Conservation (phyloP, 2,113 vertebrate species). For the Crotalus tigris region DNA sequence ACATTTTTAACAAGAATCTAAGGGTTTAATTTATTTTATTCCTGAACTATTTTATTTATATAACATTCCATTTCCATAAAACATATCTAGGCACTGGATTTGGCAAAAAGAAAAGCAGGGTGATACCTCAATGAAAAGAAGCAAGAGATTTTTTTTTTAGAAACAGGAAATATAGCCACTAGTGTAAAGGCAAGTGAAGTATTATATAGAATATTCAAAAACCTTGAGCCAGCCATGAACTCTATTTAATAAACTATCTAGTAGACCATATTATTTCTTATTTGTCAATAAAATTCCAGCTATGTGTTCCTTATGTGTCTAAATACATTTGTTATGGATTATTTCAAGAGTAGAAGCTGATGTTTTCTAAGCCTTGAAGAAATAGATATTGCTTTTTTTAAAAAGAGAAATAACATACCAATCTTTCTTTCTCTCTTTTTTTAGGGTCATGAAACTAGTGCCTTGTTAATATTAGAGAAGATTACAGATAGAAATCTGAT, state of each 20-base stretch:
- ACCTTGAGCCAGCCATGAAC: neutral
- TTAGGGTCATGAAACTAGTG: conserved; percentile 99
- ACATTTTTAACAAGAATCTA: neutral
- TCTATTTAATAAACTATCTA: neutral
- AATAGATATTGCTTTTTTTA: neutral
- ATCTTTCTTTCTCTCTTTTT: conserved; percentile 28
- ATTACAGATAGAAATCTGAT: conserved; percentile 97
- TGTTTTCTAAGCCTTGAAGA: neutral
- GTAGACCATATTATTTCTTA: neutral
- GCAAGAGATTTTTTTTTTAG: neutral
- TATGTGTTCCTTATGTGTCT: neutral
- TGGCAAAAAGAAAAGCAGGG: neutral
- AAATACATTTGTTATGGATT: neutral
- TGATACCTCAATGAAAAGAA: neutral
- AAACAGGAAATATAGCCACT: neutral
- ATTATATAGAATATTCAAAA: neutral
- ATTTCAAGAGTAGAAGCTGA: neutral
- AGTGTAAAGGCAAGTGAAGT: neutral
- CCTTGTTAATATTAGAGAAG: conserved; percentile 99
- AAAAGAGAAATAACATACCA: neutral
- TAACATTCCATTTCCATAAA: neutral
- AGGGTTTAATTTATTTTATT: neutral
- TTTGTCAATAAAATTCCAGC: neutral
- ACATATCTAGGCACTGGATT: neutral
- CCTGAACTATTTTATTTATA: neutral